phyloP scores from a whole-genome alignment of 2,797 vertebrate genomes.

The Oreochromis grahami region DNA sequence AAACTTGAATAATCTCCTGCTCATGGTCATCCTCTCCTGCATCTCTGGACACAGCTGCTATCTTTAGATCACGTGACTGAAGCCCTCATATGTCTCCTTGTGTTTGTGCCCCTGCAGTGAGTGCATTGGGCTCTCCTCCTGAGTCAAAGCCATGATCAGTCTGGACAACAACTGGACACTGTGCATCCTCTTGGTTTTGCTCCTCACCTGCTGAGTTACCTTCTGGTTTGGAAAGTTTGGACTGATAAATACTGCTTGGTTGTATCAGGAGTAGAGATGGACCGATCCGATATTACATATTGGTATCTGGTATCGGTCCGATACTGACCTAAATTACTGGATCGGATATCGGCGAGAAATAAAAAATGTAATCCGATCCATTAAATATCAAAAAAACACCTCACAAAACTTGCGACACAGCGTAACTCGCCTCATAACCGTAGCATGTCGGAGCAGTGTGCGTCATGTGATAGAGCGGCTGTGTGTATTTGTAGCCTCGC shows the following conservation, averaged over 20 bases:
- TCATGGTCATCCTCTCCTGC: not conserved
- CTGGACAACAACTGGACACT: not conserved
- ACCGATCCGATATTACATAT: too few relatives aligned
- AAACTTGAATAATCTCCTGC: not conserved
- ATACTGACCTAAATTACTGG: too few relatives aligned
- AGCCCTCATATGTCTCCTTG: not conserved
- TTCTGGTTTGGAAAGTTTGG: not conserved
- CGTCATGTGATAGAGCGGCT: too few relatives aligned
- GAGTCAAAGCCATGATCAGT: fast-evolving
- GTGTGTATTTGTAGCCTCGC: too few relatives aligned
- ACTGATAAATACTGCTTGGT: fast-evolving
- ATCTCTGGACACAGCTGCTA: not conserved
- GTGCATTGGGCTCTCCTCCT: fast-evolving
- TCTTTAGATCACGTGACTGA: not conserved
- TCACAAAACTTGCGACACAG: too few relatives aligned
- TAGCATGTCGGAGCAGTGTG: too few relatives aligned
- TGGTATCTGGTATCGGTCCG: too few relatives aligned
- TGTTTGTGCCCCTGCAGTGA: not conserved
- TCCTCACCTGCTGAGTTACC: not conserved
- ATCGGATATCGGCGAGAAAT: too few relatives aligned
- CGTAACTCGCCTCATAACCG: too few relatives aligned
- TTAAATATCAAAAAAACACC: too few relatives aligned
- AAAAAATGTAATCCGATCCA: too few relatives aligned
- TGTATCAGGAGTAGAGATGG: fast-evolving
- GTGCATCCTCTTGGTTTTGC: not conserved